Evolutionary conservation across 35 echinoderm and acorn worm species (phyloP).

Genomic region (Lytechinus pictus): DNA sequence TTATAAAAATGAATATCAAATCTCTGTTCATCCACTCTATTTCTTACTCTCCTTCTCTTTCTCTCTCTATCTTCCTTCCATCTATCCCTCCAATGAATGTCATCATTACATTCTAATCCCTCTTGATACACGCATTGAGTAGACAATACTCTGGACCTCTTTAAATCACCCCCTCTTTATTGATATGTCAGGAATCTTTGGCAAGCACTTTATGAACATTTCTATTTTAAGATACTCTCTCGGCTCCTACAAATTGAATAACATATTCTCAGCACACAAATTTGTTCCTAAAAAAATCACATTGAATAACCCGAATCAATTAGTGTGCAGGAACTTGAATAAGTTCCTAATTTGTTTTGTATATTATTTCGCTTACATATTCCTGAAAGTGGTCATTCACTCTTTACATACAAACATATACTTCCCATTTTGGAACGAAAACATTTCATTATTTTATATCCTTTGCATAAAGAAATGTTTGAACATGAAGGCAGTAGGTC

Average conservation of each 20-base stretch:
- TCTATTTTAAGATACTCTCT: background rate
- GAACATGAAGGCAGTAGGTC: too few species aligned
- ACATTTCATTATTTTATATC: too few species aligned
- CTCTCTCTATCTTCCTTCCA: background rate
- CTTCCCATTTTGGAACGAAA: too few species aligned
- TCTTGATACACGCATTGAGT: background rate
- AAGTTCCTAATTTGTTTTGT: too few species aligned
- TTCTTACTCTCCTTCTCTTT: background rate
- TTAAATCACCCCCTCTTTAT: background rate
- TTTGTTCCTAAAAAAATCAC: background rate
- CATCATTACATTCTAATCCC: background rate
- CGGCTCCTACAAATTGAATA: background rate
- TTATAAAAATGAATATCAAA: too few species aligned
- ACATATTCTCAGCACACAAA: background rate
- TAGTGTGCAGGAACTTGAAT: background rate
- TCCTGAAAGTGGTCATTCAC: too few species aligned
- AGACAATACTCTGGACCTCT: background rate
- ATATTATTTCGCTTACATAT: too few species aligned
- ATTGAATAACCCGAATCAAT: background rate
- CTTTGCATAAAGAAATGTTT: too few species aligned
- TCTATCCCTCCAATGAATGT: background rate
- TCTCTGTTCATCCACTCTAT: background rate
- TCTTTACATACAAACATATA: too few species aligned
- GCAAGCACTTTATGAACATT: background rate
- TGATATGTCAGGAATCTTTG: background rate